phyloP scores from a whole-genome alignment of 2,113 vertebrate genomes.

The Pipa parva region DNA sequence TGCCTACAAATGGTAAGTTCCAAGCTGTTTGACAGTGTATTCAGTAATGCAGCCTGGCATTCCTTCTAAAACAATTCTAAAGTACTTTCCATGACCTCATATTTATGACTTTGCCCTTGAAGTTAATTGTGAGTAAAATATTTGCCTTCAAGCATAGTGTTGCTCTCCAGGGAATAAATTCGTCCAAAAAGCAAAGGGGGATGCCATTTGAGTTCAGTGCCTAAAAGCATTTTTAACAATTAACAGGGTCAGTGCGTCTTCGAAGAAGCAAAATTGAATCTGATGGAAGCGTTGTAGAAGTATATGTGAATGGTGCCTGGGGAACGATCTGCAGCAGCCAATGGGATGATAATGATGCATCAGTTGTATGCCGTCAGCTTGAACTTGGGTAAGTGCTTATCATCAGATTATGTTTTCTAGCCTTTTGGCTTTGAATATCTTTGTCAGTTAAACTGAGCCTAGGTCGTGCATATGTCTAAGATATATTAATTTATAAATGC shows the following conservation, averaged over 20 bases:
- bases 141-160: slow-evolving; percentile 27
- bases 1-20: too few species aligned
- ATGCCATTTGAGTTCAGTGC: slow-evolving; percentile 11
- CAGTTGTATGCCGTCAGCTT: slow-evolving; percentile 80
- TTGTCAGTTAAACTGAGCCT: too few species aligned
- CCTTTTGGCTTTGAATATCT: too few species aligned
- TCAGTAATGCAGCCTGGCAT: slow-evolving; percentile 3
- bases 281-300: slow-evolving; percentile 81
- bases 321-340: slow-evolving; percentile 71
- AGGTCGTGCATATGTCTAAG: too few species aligned
- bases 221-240: slow-evolving; percentile 37
- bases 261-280: slow-evolving; percentile 71
- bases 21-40: too few species aligned
- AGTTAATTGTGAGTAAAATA: slow-evolving; percentile 24
- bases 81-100: slow-evolving; percentile 19
- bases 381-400: slow-evolving; percentile 70
- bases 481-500: too few species aligned
- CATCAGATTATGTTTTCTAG: too few species aligned
- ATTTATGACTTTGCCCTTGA: slow-evolving; percentile 34
- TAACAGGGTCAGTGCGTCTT: slow-evolving; percentile 74
- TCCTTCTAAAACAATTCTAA: background rate
- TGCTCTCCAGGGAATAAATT: slow-evolving; percentile 16
- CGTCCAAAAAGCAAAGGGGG: slow-evolving; percentile 6
- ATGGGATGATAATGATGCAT: slow-evolving; percentile 74
- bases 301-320: slow-evolving; percentile 75